These are phyloP conservation scores for Mythimna vitellina DNA, from an alignment of 2,888 invertebrate species.

Conservation along the genomic window DNA sequence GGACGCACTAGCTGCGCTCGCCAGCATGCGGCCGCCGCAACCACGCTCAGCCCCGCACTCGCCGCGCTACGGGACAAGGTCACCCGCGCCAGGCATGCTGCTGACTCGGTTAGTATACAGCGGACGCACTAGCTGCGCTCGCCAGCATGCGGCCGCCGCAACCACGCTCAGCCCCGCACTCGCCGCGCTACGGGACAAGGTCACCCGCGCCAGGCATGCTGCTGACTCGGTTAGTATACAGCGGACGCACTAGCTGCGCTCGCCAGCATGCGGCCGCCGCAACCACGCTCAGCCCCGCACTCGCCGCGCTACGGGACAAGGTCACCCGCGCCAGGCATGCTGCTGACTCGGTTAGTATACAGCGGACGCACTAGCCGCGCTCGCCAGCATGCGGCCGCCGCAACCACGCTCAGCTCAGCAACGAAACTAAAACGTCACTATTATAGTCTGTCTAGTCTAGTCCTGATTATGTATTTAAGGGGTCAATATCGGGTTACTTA, in stretches of 20 bases:
- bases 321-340: too few relatives aligned
- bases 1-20: constrained; percentile 85
- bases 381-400: too few relatives aligned
- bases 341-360: too few relatives aligned
- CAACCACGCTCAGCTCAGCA: too few relatives aligned
- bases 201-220: constrained; percentile 94
- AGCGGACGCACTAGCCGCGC: too few relatives aligned
- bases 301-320: constrained; percentile 93
- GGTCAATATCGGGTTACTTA: too few relatives aligned
- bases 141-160: constrained; percentile 91
- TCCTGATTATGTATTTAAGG: too few relatives aligned
- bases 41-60: constrained; percentile 91
- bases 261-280: constrained; percentile 91
- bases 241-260: constrained; percentile 83
- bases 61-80: constrained; percentile 93
- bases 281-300: constrained; percentile 91
- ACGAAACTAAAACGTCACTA: too few relatives aligned
- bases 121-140: constrained; percentile 84
- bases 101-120: constrained; percentile 92
- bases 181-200: constrained; percentile 92
- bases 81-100: constrained; percentile 94
- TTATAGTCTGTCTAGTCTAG: too few relatives aligned
- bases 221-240: constrained; percentile 93
- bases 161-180: constrained; percentile 91
- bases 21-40: constrained; percentile 91